Base-by-base conservation (phyloP, 1,140 invertebrate genomes). In the Aleiodes sp. region DNA sequence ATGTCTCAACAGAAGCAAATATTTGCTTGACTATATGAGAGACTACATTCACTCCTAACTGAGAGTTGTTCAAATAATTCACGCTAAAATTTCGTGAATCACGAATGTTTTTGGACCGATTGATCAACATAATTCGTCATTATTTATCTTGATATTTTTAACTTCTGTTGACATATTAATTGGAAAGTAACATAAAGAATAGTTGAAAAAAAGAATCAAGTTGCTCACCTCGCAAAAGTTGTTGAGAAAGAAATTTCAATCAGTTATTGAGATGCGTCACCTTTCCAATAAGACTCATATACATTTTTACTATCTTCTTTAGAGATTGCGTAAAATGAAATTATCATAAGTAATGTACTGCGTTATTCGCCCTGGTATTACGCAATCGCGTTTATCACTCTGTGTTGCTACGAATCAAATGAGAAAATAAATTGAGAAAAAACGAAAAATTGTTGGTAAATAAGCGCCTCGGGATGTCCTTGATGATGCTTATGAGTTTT, bases 1-100 rank as follows among this genome's bases (percentile, higher is more conserved):
- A 63, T 63, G 35, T 9, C 16, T 16, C 60, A 39, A 63, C 60
- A 33, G 60, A 63, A 63, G 60, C 60, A 37, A 63, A 63, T 63
- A 37, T 63, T 63, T 63, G 35, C 35, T 33, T 2, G 35, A 4
- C 31, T 63, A 37, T 46, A 14, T 14, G 6, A 46, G 14, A 24
- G 46, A 16, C 46, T 21, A 16, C 46, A 19, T 52, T 52, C 46
- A 35, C 31, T 52, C 46, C 46, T 16, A 63, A 33, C 28, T 4
- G 21, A 33, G 35, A 63, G 60, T 29, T 63, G 60, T 63, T 63
- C 35, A 63, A 33, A 33, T 52, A 52, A 52, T 52, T 52, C 46
- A 52, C 46, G 26, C 21, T 16, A 52, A 24, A 29, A n/a, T 61
- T 61, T 33, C 31, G 16, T 14, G n/a, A 52, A 33, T 19, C 24